Evolutionary conservation across 2,113 vertebrate species (phyloP).

Genomic region (Elephas maximus): DNA sequence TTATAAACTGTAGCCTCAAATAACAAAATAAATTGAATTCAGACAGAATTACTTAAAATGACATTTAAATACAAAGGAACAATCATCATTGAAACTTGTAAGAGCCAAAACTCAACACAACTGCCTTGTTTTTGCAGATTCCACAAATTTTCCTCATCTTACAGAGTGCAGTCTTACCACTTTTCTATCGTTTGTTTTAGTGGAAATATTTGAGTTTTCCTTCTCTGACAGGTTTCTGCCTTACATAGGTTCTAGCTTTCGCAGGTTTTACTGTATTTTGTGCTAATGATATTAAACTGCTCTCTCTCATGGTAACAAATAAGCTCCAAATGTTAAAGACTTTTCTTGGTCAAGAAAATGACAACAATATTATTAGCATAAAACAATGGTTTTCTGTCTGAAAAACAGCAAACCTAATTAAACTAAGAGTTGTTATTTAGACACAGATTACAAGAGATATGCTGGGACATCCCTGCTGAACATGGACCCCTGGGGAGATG

Average conservation of each 20-base stretch:
- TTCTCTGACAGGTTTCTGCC: not conserved
- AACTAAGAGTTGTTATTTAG: not conserved
- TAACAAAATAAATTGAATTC: constrained; percentile 53
- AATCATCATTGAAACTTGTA: not conserved
- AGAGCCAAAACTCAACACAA: not conserved
- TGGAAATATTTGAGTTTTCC: not conserved
- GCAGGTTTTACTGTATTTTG: not conserved
- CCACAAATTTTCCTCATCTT: not conserved
- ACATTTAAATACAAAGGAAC: constrained; percentile 33
- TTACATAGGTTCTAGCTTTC: not conserved
- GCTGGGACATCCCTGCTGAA: not conserved
- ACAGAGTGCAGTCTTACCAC: not conserved
- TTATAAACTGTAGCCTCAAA: constrained; percentile 27
- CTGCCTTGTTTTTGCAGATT: not conserved
- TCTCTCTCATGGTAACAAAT: not conserved
- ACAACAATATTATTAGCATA: not conserved
- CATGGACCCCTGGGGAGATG: not conserved
- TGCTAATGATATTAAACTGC: not conserved
- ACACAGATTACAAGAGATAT: not conserved
- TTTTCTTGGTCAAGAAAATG: constrained; percentile 22
- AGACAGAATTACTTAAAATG: not conserved
- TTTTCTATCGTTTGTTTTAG: not conserved
- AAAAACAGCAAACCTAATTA: constrained; percentile 26
- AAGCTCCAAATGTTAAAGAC: constrained; percentile 5
- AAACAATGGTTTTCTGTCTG: constrained; percentile 29